These are phyloP conservation scores for Phodopus roborovskii DNA, from an alignment of 2,113 vertebrate species.

Conservation along the genomic window DNA sequence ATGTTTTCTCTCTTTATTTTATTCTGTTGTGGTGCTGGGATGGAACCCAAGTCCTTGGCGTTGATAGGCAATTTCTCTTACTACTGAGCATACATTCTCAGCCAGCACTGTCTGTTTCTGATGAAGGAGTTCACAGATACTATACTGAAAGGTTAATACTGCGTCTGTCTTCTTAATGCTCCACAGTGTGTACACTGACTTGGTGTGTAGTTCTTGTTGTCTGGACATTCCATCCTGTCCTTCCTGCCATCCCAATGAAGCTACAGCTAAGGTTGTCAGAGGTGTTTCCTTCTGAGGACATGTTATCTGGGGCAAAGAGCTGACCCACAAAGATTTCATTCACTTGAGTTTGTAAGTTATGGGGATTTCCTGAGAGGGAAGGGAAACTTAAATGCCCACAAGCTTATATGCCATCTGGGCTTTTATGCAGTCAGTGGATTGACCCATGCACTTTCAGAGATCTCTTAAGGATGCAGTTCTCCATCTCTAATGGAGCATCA, in stretches of 20 bases:
- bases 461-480: neutral
- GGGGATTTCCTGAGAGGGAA: neutral
- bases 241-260: neutral
- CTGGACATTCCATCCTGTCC: neutral
- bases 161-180: neutral
- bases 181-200: neutral
- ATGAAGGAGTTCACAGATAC: neutral
- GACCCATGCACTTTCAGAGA: neutral
- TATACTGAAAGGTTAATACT: neutral
- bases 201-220: neutral
- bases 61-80: neutral
- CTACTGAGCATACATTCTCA: neutral
- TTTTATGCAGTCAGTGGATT: neutral
- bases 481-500: neutral
- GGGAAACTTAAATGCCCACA: neutral
- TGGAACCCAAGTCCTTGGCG: neutral
- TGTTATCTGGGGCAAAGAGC: neutral
- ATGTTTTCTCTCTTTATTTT: neutral
- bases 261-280: neutral
- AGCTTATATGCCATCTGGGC: neutral
- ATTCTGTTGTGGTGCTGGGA: neutral
- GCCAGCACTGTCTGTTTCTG: neutral
- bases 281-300: neutral
- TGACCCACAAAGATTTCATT: neutral
- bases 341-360: neutral